These are phyloP conservation scores for Corella eumyota DNA, from an alignment of 23 tunicate genomes.

Conservation along the genomic window DNA sequence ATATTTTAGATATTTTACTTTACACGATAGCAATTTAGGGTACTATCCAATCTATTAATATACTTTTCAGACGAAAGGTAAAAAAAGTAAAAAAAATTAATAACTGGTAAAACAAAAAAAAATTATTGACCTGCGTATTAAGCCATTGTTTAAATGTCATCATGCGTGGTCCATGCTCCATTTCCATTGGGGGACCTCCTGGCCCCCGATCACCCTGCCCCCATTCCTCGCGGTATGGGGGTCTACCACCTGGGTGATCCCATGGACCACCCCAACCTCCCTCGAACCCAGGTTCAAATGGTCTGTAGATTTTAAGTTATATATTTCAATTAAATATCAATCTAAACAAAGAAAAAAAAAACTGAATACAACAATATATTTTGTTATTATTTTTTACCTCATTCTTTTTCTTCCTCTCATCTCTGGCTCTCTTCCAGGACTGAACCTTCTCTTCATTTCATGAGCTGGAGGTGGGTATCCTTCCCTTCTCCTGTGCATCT, in stretches of 20 bases:
- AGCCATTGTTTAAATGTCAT: constrained; percentile 92
- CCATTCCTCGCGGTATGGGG: constrained; percentile 55
- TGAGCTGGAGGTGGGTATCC: constrained; percentile 61
- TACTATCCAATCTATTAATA: no score
- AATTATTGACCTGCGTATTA: constrained; percentile 37
- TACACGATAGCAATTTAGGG: no score
- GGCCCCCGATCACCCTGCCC: constrained; percentile 29
- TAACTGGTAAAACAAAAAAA: no score
- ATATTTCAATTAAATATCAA: no score
- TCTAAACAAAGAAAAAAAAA: no score
- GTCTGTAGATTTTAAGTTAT: constrained; percentile 8
- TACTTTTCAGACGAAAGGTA: no score
- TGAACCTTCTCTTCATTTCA: constrained; percentile 55
- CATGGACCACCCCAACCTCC: constrained; percentile 60
- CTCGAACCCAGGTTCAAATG: constrained; percentile 64
- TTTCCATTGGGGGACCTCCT: constrained; percentile 37
- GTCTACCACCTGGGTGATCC: constrained; percentile 46
- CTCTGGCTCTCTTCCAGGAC: constrained; percentile 75
- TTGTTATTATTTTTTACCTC: constrained; percentile 16
- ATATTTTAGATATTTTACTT: not conserved
- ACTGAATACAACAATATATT: not conserved
- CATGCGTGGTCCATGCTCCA: constrained; percentile 55
- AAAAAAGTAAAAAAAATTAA: no score
- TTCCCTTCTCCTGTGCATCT: constrained; percentile 45
- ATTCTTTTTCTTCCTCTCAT: constrained; percentile 76